Base-by-base conservation (phyloP, 2,797 vertebrate genomes). In the Rhincodon typus region DNA sequence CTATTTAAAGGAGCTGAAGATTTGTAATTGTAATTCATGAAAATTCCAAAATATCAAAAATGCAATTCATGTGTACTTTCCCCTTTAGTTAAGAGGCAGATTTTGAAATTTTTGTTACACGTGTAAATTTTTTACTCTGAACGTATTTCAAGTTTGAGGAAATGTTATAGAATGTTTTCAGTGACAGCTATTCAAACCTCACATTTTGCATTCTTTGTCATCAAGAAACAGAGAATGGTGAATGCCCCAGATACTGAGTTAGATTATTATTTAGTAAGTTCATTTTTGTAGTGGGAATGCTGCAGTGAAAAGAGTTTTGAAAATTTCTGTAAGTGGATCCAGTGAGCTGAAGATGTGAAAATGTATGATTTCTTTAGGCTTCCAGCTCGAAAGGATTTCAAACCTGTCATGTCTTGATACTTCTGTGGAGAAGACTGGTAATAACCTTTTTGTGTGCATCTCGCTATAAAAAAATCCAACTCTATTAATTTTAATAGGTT, bases 401-500 rank as follows among this genome's bases (percentile, higher is more conserved):
- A 77, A 77, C 34, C 94, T 95, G 6, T 77, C 69, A 77, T 53
- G 27, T 34, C 46, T 94, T 72, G 70, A 1, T 74, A 7, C 4
- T 77, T 62, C 19, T 95, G 94, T 95, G 70, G 70, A 77, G 46
- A 50, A 77, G 46, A 2, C 12, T 17, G 46, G 38, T n/a, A 95
- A 74, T 94, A 74, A 50, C 21, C 21, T 93, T 94, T 74, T 74
- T 77, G 42, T 74, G 72, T 77, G 69, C 15, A 57, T 74, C 46
- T 95, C 42, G n/a, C 67, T 34, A 74, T 77, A 57, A 74, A 95
- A 70, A 94, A 95, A 57, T 77, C 69, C 72, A 72, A 70, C 94
- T 77, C 72, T 77, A 95, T 95, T 74, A 95, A 72, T 74, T 74
- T 95, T 95, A 95, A 95, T 95, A 94, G 94, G 94, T 77, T 95